Evolutionary conservation across 2,113 vertebrate genomes (phyloP).

Genomic region (Rhegmatorhina hoffmannsi): DNA sequence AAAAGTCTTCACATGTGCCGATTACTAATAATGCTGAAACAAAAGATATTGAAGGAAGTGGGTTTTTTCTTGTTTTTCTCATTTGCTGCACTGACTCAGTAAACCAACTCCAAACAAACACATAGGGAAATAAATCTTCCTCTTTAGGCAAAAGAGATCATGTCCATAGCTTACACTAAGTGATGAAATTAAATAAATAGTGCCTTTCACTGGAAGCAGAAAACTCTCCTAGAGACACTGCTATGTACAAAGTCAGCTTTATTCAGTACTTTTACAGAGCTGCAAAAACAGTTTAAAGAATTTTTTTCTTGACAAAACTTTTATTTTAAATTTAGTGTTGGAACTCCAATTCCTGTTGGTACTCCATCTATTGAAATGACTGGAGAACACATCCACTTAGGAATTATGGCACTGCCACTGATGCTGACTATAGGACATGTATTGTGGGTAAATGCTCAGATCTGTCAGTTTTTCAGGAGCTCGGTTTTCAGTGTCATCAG

Average conservation of each 20-base stretch:
- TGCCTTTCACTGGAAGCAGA: not conserved
- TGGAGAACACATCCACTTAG: not conserved
- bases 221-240: not conserved
- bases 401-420: not conserved
- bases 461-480: not conserved
- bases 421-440: not conserved
- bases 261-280: not conserved
- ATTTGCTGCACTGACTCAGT: constrained; percentile 5
- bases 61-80: not conserved
- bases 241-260: not conserved
- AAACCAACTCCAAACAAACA: not conserved
- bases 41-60: not conserved
- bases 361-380: not conserved
- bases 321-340: not conserved
- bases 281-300: not conserved
- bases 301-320: not conserved
- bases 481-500: not conserved
- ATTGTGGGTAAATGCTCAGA: not conserved
- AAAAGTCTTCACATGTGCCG: not conserved
- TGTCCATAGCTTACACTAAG: not conserved
- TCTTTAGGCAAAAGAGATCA: not conserved
- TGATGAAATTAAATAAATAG: constrained; percentile 12
- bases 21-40: not conserved
- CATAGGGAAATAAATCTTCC: not conserved
- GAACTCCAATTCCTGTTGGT: not conserved